Conservation (phyloP, 2,888 invertebrate species). For the Diarsia brunnea region DNA sequence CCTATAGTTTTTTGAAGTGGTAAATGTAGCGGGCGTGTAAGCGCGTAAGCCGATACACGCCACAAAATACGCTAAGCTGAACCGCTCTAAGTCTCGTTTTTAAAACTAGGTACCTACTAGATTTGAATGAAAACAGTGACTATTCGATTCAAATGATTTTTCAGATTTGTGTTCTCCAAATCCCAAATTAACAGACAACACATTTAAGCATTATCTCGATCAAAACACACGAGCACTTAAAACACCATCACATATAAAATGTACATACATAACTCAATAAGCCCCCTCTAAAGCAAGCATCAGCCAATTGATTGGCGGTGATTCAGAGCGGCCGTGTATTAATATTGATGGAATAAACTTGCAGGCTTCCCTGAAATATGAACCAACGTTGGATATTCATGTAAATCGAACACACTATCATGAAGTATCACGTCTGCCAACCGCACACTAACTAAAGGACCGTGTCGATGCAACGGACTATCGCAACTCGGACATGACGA, state of each 20-base stretch:
- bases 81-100: background rate
- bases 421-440: slow-evolving; percentile 46
- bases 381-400: slow-evolving; percentile 56
- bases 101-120: background rate
- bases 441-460: slow-evolving; percentile 43
- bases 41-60: background rate
- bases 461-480: slow-evolving; percentile 24
- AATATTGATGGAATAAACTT: slow-evolving; percentile 62
- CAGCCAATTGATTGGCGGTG: slow-evolving; percentile 60
- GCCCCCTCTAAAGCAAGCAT: slow-evolving; percentile 42
- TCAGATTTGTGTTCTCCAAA: background rate
- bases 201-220: background rate
- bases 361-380: slow-evolving; percentile 52
- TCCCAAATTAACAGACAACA: background rate
- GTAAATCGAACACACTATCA: slow-evolving; percentile 52
- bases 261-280: slow-evolving; percentile 39
- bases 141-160: background rate
- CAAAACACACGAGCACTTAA: slow-evolving; percentile 8
- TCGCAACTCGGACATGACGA: slow-evolving; percentile 34
- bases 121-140: background rate
- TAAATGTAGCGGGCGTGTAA: background rate
- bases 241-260: slow-evolving; percentile 26
- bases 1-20: background rate
- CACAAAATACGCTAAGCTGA: background rate
- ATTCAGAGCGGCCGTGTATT: slow-evolving; percentile 50